A percentile compares a stretch with the other conserved stretches of the same genome.
phyloP scores from a whole-genome alignment of 2,797 vertebrate species.

The Tympanoctomys barrerae region DNA sequence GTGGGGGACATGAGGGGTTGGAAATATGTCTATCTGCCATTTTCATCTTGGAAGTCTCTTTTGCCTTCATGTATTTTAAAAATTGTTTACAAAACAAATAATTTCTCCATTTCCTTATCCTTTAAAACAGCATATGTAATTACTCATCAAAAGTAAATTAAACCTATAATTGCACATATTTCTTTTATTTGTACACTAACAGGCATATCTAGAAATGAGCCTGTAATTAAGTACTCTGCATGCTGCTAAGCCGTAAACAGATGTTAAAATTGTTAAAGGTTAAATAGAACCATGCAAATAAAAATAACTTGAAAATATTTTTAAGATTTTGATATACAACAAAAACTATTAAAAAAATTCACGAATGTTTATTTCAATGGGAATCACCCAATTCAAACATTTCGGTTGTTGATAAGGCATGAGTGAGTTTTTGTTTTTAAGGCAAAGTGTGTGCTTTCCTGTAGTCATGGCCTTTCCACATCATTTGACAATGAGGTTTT shows the following conservation, averaged over 20 bases:
- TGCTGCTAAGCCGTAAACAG: constrained; percentile 29
- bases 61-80: constrained; percentile 1
- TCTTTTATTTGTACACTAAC: constrained; percentile 47
- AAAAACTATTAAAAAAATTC: background rate
- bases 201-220: constrained; percentile 56
- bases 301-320: constrained; percentile 36
- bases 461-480: background rate
- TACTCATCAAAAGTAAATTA: constrained; percentile 43
- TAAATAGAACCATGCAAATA: constrained; percentile 53
- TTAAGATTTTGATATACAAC: background rate
- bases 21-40: background rate
- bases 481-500: background rate
- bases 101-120: constrained; percentile 25
- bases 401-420: background rate
- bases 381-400: background rate
- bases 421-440: constrained; percentile 1
- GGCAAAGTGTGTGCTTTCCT: background rate
- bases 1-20: background rate
- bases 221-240: constrained; percentile 56
- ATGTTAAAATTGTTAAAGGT: constrained; percentile 1
- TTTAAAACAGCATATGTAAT: constrained; percentile 55
- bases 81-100: constrained; percentile 26
- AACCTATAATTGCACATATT: constrained; percentile 41
- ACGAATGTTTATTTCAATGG: background rate
- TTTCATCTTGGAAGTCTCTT: background rate